A percentile compares a stretch with the other conserved stretches of the same genome.
Conservation (phyloP, 2,888 invertebrate species). For the Himalopsyche anomala region DNA sequence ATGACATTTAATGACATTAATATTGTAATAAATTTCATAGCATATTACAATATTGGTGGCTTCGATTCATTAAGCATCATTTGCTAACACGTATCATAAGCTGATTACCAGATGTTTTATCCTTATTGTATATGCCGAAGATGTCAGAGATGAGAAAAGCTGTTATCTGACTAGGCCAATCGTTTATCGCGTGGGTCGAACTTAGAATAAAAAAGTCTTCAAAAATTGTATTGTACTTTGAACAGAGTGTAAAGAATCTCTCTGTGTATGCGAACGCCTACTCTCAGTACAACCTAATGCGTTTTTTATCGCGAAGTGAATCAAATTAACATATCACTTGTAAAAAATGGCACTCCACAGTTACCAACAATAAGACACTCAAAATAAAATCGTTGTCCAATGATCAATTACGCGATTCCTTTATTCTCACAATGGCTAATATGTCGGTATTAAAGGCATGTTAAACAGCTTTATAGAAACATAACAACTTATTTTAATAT, state of each 20-base stretch:
- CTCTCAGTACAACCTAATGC: constrained; percentile 52
- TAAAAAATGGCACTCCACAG: constrained; percentile 47
- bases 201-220: constrained; percentile 15
- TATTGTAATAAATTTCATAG: too few species aligned
- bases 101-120: constrained; percentile 10
- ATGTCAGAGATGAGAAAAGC: constrained; percentile 21
- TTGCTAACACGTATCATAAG: constrained; percentile 9
- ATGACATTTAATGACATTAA: too few species aligned
- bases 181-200: constrained; percentile 29
- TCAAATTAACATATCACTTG: constrained; percentile 62
- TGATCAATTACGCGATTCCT: not conserved
- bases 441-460: not conserved
- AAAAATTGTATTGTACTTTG: constrained; percentile 16
- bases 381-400: constrained; percentile 5
- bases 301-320: constrained; percentile 60
- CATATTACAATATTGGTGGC: not conserved
- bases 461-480: not conserved
- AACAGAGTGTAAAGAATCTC: constrained; percentile 3
- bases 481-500: too few species aligned
- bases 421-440: not conserved
- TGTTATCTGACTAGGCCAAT: constrained; percentile 46
- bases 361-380: constrained; percentile 46
- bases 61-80: constrained; percentile 21
- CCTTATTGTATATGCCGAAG: not conserved
- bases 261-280: constrained; percentile 19